Percentiles rank a stretch among this genome's conserved stretches.
Conservation (phyloP, 2,797 vertebrate genomes). For the Clarias laeviceps region DNA sequence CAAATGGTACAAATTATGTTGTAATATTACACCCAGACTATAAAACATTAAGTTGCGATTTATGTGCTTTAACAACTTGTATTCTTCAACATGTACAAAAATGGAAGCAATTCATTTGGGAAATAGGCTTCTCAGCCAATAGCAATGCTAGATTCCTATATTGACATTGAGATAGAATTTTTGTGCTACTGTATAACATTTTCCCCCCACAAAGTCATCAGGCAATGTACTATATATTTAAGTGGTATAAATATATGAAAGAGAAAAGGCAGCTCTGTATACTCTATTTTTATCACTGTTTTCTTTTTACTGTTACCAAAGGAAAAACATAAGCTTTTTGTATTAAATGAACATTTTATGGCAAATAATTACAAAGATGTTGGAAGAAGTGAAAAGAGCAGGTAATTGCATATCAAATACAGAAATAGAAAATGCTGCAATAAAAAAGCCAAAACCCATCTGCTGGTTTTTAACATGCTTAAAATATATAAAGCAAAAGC, state of each 20-base stretch:
- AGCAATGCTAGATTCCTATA: not conserved
- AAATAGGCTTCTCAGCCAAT: not conserved
- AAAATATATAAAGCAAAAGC: constrained; percentile 6
- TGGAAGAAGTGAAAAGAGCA: constrained; percentile 19
- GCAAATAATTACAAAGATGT: constrained; percentile 24
- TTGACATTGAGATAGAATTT: not conserved
- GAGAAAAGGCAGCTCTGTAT: not conserved
- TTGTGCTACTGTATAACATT: not conserved
- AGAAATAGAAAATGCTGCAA: constrained; percentile 18
- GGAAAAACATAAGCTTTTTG: constrained; percentile 6
- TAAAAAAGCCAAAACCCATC: constrained; percentile 24
- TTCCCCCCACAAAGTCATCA: not conserved
- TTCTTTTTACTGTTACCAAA: constrained; percentile 12
- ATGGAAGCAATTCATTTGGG: not conserved
- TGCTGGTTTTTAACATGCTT: constrained; percentile 18
- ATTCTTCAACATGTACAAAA: not conserved
- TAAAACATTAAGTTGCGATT: not conserved
- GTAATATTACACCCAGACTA: too few species aligned
- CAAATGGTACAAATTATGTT: too few species aligned
- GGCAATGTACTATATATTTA: not conserved
- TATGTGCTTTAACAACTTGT: not conserved
- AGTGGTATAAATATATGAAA: constrained; percentile 13
- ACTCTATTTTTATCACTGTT: constrained; percentile 13
- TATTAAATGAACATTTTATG: constrained; percentile 13
- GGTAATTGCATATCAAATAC: constrained; percentile 24